Evolutionary conservation across 2,797 vertebrate species (phyloP), one percentile per base, ranked within the genome.

Genomic region (Hypotaenidia okinawae): DNA sequence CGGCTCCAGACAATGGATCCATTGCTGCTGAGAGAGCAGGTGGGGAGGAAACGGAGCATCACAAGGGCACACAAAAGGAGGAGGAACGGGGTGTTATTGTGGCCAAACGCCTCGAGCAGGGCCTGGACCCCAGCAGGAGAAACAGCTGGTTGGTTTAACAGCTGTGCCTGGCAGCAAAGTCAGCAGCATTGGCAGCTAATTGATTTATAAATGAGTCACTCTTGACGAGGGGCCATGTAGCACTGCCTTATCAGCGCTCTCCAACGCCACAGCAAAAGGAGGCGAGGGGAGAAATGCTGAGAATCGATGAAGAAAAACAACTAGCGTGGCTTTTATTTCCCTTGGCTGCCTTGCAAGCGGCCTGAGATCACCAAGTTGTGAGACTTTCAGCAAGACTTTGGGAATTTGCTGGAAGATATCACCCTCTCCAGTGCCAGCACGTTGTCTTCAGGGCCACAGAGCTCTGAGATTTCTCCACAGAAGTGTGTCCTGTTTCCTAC

Each of bases 1-100:
- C 7, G 1, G 68, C 68, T 88, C 43, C 86, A 62, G 57, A 76
- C 76, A 84, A 73, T 25, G 76, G 15, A 3, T 8, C 79, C 64
- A 9, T 84, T 64, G 87, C 57, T 62, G 83, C 32, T 0, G 35
- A 39, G 49, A 47, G 87, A 79, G 92, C 92, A 91, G 80, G 76
- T 92, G 91, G 70, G 68, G 49, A 95, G 85, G 87, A 69, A 94
- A 80, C 1, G 6, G 80, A 95, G 87, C 89, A 77, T 58, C 16
- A 4, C 28, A 0, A 41, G 1, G 12, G 28, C 73, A 24, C 43
- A 54, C 61, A 47, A 45, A 68, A 28, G 73, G 95, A 80, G 76
- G 68, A 89, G 87, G 62, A 68, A 45, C 3, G 1, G 69, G 51
- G 10, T 45, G 10, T 45, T 22, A 11, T 37, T 69, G 74, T 30